phyloP scores from a whole-genome alignment of 2,888 invertebrate species.

The Hydrotaea cyrtoneurina region DNA sequence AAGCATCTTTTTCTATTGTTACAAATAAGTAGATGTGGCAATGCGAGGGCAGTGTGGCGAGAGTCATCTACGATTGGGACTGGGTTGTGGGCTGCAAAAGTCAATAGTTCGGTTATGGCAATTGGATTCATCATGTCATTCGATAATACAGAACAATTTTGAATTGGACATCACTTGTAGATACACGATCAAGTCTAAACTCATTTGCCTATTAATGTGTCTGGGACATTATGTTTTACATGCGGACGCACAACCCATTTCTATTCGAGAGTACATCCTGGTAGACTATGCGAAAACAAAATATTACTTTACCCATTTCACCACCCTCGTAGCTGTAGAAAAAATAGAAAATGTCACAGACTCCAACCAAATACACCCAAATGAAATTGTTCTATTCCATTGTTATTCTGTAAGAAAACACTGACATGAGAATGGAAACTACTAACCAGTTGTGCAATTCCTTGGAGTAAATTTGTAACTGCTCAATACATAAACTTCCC shows the following conservation, averaged over 20 bases:
- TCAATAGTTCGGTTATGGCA: too few relatives aligned
- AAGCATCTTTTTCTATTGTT: conserved; percentile 31
- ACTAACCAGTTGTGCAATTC: conserved; percentile 37
- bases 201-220: too few relatives aligned
- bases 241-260: too few relatives aligned
- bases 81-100: too few relatives aligned
- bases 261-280: too few relatives aligned
- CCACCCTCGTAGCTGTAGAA: not conserved
- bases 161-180: too few relatives aligned
- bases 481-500: not conserved
- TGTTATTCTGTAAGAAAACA: conserved; percentile 31
- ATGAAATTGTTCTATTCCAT: conserved; percentile 45
- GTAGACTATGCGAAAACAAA: too few relatives aligned
- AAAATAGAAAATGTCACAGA: conserved; percentile 24
- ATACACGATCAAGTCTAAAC: too few relatives aligned
- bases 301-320: not conserved
- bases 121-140: too few relatives aligned
- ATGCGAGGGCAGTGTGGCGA: not conserved
- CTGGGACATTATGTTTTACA: too few relatives aligned
- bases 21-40: not conserved
- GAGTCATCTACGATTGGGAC: too few relatives aligned
- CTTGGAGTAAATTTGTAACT: conserved; percentile 37
- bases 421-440: conserved; percentile 11
- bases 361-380: conserved; percentile 25
- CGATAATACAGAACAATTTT: too few relatives aligned